Base-by-base conservation (phyloP, 2,888 invertebrate species). In the Campaea margaritaria region DNA sequence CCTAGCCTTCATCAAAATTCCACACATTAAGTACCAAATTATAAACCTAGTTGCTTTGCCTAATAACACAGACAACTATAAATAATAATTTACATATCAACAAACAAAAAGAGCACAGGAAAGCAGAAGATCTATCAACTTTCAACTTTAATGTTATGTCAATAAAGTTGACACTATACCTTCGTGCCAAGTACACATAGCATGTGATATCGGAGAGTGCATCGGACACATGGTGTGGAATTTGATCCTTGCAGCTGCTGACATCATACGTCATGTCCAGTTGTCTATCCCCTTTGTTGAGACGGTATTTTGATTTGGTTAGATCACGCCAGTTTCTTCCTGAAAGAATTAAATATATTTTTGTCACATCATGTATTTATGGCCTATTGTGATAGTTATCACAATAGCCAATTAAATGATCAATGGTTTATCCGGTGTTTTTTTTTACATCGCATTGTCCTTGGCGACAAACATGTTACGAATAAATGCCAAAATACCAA, bases 201-300 rank as follows among this genome's bases (percentile, higher is more conserved):
- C 98, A 99, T 0, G 99, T 99, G 60, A 99, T 99, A 85, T 99
- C 98, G 0, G 99, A 98, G 31, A 99, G 93, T 21, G 99, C 96
- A 78, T 99, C 99, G 0, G 99, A 97, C 0, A 99, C 97, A 84
- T 99, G 99, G 89, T 99, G 98, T 0, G 98, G 96, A 39, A 96
- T 95, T 93, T 96, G 94, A 31, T 86, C 90, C 1, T 86, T 81
- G 56, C 83, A 79, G 65, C 78, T 78, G 44, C 82, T 79, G 11
- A 93, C 93, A 69, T 96, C 96, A 86, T 95, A 99, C 49, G 98
- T 99, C 76, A 98, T 94, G 90, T 99, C 98, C 59, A 99, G 89
- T 83, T 99, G 99, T 42, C 97, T 93, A 79, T 99, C 99, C 0
- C 99, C 99, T 88, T 99, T 99, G 82, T 98, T 99, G 10, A 99